These are phyloP conservation scores for Orchesella flavescens DNA, from an alignment of 2,888 invertebrate genomes.

Conservation along the genomic window DNA sequence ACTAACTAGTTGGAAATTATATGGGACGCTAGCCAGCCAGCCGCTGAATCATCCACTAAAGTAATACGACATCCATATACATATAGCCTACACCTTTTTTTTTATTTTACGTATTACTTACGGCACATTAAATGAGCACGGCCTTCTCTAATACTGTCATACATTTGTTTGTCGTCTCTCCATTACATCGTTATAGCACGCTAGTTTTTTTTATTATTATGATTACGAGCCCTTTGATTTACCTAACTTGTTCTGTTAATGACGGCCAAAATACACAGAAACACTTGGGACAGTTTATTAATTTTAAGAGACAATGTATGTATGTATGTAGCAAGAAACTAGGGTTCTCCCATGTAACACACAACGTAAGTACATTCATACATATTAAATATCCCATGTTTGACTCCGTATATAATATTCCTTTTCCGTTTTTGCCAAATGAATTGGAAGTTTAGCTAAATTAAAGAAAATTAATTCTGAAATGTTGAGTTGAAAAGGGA, in stretches of 20 bases:
- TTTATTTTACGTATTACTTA: neutral
- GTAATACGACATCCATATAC: no score
- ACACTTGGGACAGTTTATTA: neutral
- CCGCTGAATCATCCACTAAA: neutral
- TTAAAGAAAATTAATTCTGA: constrained; percentile 56
- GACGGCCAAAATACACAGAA: neutral
- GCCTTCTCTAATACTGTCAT: neutral
- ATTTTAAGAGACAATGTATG: no score
- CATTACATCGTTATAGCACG: neutral
- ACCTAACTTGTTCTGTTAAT: no score
- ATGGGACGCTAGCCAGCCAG: neutral
- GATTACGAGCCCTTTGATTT: no score
- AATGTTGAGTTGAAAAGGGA: constrained; percentile 38
- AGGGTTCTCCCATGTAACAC: neutral
- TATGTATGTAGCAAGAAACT: no score
- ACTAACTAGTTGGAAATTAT: neutral
- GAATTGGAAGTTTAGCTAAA: constrained; percentile 51
- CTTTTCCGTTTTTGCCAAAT: constrained; percentile 36
- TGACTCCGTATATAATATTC: neutral
- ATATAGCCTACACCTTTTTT: no score
- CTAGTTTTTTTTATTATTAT: no score
- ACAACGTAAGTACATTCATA: neutral
- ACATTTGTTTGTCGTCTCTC: neutral
- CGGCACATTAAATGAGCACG: neutral
- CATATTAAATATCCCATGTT: neutral